Conservation (phyloP, 1,140 invertebrate species). For the Ceratoteleas bidentatus region DNA sequence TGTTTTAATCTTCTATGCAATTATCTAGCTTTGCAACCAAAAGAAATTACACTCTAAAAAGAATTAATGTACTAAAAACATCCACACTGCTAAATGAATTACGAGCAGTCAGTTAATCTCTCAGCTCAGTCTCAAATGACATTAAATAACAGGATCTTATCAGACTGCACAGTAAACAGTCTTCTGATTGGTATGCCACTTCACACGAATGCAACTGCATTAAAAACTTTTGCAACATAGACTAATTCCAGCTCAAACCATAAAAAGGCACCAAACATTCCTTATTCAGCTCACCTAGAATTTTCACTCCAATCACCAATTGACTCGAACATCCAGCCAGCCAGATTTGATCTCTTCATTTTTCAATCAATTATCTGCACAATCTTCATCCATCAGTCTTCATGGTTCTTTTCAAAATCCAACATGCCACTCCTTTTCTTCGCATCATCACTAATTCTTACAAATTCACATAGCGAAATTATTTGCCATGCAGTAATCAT, state of each 20-base stretch:
- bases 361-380: slow-evolving; percentile 59
- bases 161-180: neutral
- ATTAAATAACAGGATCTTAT: too few relatives aligned
- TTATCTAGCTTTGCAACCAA: too few relatives aligned
- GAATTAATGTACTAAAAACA: neutral
- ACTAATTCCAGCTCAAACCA: slow-evolving; percentile 52
- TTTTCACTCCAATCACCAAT: slow-evolving; percentile 65
- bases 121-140: too few relatives aligned
- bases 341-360: slow-evolving; percentile 57
- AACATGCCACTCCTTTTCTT: slow-evolving; percentile 56
- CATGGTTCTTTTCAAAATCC: slow-evolving; percentile 54
- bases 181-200: slow-evolving; percentile 7
- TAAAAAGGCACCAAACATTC: slow-evolving; percentile 60
- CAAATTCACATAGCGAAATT: slow-evolving; percentile 31
- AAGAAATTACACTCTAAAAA: too few relatives aligned
- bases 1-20: too few relatives aligned
- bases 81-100: neutral
- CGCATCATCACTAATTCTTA: slow-evolving; percentile 34
- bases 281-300: slow-evolving; percentile 67
- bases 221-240: slow-evolving; percentile 26
- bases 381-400: slow-evolving; percentile 67
- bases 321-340: slow-evolving; percentile 65
- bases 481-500: slow-evolving; percentile 22
- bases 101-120: too few relatives aligned
- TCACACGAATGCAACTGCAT: slow-evolving; percentile 19